A percentile compares a stretch with the other conserved stretches of the same genome.
Evolutionary conservation across 2,797 vertebrate species (phyloP).

Genomic region (Scyliorhinus canicula): DNA sequence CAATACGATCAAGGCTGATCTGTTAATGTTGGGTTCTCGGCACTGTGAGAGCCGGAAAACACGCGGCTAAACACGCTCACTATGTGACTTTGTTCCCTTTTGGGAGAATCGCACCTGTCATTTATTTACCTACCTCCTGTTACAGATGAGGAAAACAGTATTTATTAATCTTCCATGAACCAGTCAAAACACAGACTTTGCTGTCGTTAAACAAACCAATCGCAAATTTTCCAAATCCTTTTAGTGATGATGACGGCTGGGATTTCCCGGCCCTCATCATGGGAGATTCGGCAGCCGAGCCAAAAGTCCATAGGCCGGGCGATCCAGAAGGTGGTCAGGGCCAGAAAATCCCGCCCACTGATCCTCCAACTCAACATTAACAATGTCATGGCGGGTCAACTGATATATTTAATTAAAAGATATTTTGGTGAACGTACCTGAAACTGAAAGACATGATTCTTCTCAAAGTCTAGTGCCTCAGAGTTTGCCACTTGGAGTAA

Average conservation of each 20-base stretch:
- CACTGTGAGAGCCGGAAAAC: too few relatives aligned
- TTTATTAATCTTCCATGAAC: background rate
- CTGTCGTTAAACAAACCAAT: background rate
- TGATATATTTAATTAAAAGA: background rate
- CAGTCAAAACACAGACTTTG: background rate
- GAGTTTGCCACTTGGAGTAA: constrained; percentile 15
- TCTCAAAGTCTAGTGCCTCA: constrained; percentile 28
- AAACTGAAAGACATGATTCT: background rate
- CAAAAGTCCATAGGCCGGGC: too few relatives aligned
- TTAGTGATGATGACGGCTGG: too few relatives aligned
- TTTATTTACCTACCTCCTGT: background rate
- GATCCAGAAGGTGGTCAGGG: too few relatives aligned
- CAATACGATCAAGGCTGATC: too few relatives aligned
- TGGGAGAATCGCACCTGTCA: too few relatives aligned
- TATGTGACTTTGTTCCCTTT: too few relatives aligned
- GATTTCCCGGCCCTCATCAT: too few relatives aligned
- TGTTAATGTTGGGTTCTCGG: too few relatives aligned
- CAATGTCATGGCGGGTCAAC: background rate
- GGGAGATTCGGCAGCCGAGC: too few relatives aligned
- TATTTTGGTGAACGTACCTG: background rate
- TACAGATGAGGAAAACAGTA: background rate
- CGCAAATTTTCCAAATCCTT: background rate
- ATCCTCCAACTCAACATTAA: background rate
- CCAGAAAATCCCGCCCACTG: too few relatives aligned
- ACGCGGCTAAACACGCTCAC: too few relatives aligned